A percentile compares a stretch with the other conserved stretches of the same genome.
Evolutionary conservation across 2,888 invertebrate species (phyloP).

Genomic region (Asteroscopus sphinx): DNA sequence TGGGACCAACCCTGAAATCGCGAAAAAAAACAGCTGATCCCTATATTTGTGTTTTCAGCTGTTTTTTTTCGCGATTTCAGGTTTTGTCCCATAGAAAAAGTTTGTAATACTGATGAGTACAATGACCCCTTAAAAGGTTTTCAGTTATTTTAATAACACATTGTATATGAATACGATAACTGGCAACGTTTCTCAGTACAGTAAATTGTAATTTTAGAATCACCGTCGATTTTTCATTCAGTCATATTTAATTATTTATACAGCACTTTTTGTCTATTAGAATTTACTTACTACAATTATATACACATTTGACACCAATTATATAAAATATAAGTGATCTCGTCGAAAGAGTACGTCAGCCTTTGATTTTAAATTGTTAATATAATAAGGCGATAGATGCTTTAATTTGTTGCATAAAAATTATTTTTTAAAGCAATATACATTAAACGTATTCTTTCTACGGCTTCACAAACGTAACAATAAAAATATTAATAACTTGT

Average conservation of each 20-base stretch:
- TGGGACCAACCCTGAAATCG: no score
- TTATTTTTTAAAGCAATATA: conserved; percentile 36
- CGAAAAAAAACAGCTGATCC: no score
- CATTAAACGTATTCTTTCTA: conserved; percentile 50
- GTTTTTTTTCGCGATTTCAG: no score
- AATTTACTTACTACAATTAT: conserved; percentile 53
- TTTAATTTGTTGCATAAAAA: conserved; percentile 25
- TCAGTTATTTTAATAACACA: no score
- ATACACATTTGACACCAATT: conserved; percentile 55
- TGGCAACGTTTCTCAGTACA: conserved; percentile 27
- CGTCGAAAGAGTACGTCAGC: conserved; percentile 56
- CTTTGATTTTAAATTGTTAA: conserved; percentile 39
- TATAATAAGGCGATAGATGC: conserved; percentile 47
- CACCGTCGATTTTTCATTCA: conserved; percentile 74
- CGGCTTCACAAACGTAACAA: conserved; percentile 47
- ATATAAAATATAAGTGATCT: conserved; percentile 53
- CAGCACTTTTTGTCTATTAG: conserved; percentile 60
- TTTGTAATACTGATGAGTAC: no score
- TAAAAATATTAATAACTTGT: conserved; percentile 49
- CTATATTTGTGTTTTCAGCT: no score
- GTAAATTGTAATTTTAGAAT: conserved; percentile 66
- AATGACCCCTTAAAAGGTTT: no score
- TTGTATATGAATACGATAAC: conserved; percentile 14
- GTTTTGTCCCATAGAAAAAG: no score
- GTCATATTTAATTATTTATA: no score